Evolutionary conservation across 2,113 vertebrate species (phyloP).

Genomic region (Caretta caretta): DNA sequence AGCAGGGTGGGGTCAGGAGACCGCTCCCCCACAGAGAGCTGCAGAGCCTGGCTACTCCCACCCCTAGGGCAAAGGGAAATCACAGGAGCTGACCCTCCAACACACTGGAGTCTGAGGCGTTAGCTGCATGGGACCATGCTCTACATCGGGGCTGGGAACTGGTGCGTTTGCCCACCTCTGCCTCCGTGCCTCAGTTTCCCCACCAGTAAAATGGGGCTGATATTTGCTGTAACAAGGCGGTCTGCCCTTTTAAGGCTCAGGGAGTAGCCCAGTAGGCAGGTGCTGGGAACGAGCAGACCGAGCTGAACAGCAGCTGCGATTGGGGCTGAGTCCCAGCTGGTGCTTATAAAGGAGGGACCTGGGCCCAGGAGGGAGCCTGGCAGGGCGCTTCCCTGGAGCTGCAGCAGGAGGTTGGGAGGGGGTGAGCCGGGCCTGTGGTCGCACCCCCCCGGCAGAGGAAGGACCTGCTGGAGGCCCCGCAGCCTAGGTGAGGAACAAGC

Average conservation of each 20-base stretch:
- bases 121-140: no score
- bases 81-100: no score
- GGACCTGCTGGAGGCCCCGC: not conserved
- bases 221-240: no score
- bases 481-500: not conserved
- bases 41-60: no score
- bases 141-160: no score
- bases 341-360: not conserved
- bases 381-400: no score
- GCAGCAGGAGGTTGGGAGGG: no score
- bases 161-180: not conserved
- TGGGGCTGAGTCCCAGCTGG: not conserved
- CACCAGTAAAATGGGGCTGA: not conserved
- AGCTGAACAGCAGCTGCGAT: not conserved
- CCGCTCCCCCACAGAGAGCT: not conserved
- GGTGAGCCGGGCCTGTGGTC: not conserved
- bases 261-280: not conserved
- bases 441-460: not conserved
- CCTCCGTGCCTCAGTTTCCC: not conserved
- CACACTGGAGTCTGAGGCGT: no score
- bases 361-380: no score
- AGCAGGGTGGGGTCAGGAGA: no score
- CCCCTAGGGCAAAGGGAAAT: no score
- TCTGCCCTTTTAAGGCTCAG: not conserved
- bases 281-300: not conserved